These are phyloP conservation scores for Pelusios castaneus DNA, from an alignment of 2,113 vertebrate genomes.

Conservation along the genomic window DNA sequence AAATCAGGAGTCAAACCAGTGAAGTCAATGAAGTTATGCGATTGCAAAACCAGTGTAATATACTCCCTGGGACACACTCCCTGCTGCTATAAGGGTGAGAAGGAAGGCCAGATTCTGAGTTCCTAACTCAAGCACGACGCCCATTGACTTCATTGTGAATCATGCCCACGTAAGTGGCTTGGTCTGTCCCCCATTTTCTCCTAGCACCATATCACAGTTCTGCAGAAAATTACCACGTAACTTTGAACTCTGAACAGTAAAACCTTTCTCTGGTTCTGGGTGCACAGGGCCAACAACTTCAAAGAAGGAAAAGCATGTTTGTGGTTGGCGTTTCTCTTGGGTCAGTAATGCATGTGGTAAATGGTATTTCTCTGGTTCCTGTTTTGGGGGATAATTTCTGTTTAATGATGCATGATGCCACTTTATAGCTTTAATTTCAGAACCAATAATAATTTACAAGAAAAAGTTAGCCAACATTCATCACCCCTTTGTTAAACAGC, in stretches of 20 bases:
- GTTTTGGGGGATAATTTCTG: not conserved
- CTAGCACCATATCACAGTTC: accelerated
- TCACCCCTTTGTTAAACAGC: not conserved
- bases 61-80: not conserved
- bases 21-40: not conserved
- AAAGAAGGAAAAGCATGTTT: not conserved
- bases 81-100: not conserved
- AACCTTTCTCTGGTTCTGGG: not conserved
- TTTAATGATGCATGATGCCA: not conserved
- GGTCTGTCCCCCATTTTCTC: not conserved
- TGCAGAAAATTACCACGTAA: not conserved
- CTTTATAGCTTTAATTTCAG: slow-evolving; percentile 22
- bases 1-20: not conserved
- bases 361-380: not conserved
- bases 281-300: not conserved
- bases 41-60: not conserved
- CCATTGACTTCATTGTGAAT: not conserved
- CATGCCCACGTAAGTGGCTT: accelerated
- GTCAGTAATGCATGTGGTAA: not conserved
- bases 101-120: not conserved
- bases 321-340: not conserved
- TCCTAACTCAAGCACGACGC: accelerated
- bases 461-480: accelerated
- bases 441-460: not conserved
- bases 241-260: not conserved